Percentiles rank a stretch among this genome's conserved stretches.
These are phyloP conservation scores for Tanypteryx hageni DNA, from an alignment of 2,888 invertebrate genomes.

Conservation along the genomic window DNA sequence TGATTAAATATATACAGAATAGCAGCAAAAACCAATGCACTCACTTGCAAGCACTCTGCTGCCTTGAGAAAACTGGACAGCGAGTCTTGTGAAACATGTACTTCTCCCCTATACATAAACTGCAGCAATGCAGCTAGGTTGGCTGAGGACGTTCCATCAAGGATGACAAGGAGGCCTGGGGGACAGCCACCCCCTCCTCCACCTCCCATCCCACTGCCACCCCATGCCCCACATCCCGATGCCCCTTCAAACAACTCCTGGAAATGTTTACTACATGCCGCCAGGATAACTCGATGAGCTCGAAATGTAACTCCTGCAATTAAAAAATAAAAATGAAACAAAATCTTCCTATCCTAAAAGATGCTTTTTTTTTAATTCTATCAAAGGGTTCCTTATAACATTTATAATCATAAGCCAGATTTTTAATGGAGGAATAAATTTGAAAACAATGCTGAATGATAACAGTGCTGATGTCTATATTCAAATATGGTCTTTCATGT, in stretches of 20 bases:
- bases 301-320: slow-evolving; percentile 90
- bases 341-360: no score
- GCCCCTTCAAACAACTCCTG: slow-evolving; percentile 94
- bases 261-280: slow-evolving; percentile 95
- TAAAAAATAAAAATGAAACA: slow-evolving; percentile 67
- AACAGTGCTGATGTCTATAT: no score
- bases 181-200: slow-evolving; percentile 78
- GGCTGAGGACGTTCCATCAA: slow-evolving; percentile 92
- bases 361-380: no score
- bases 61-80: slow-evolving; percentile 94
- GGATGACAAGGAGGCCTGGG: slow-evolving; percentile 85
- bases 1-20: no score
- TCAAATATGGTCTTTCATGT: no score
- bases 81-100: slow-evolving; percentile 94
- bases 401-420: no score
- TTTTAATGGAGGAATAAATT: no score
- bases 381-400: no score
- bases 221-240: slow-evolving; percentile 76
- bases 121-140: slow-evolving; percentile 94
- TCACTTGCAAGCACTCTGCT: slow-evolving; percentile 91
- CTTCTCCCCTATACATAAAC: slow-evolving; percentile 97
- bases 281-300: slow-evolving; percentile 93
- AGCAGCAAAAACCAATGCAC: slow-evolving; percentile 59
- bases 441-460: no score
- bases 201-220: slow-evolving; percentile 55